These are phyloP conservation scores for Cerceris rybyensis DNA, from an alignment of 2,888 invertebrate species.

Conservation along the genomic window DNA sequence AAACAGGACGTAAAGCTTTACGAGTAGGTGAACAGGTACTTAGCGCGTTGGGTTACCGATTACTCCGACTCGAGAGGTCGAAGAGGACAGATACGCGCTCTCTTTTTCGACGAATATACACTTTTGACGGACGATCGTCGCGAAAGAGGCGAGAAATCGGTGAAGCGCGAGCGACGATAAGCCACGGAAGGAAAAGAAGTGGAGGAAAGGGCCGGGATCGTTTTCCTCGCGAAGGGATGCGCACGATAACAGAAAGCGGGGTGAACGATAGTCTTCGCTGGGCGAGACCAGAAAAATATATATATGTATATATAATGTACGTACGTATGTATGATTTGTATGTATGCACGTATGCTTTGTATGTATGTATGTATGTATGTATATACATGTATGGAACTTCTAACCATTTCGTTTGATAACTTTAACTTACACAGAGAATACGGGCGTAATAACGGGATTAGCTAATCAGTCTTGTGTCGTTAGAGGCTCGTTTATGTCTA, in stretches of 20 bases:
- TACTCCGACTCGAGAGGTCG: conserved; percentile 8
- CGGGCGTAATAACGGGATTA: conserved; percentile 78
- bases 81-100: neutral
- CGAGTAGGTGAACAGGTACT: conserved; percentile 68
- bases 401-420: conserved; percentile 74
- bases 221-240: neutral
- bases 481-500: conserved; percentile 81
- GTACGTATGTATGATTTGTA: neutral
- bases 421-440: conserved; percentile 79
- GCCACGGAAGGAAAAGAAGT: neutral
- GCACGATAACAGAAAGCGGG: neutral
- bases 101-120: neutral
- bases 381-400: conserved; percentile 74
- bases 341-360: conserved; percentile 2
- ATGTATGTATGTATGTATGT: conserved; percentile 29
- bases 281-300: neutral
- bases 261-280: neutral
- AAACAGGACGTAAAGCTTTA: conserved; percentile 62
- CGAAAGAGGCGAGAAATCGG: neutral
- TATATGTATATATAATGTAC: neutral
- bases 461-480: conserved; percentile 81
- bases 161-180: neutral
- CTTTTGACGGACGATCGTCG: neutral
- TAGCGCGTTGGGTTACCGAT: conserved; percentile 72
- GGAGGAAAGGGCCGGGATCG: too few relatives aligned